Conservation (phyloP, 2,113 vertebrate genomes). For the Chlamydotis undulata region DNA sequence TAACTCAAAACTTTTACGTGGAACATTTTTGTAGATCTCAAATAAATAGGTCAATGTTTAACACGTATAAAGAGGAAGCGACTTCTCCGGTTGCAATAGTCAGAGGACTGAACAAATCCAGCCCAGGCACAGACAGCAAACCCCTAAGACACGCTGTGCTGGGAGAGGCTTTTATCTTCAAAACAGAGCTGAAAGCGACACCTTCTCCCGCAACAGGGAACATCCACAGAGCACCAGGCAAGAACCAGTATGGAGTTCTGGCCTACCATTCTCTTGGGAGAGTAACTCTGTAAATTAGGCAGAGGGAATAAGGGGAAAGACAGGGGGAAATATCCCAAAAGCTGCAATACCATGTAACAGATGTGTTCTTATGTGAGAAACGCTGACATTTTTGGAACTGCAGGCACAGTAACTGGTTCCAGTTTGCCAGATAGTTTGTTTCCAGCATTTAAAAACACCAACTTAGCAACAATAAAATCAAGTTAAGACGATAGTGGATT, state of each 20-base stretch:
- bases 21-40: neutral
- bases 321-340: neutral
- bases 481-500: neutral
- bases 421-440: neutral
- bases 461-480: neutral
- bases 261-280: neutral
- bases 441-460: neutral
- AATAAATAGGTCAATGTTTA: slow-evolving; percentile 56
- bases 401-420: neutral
- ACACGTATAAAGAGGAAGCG: neutral
- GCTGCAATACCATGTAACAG: neutral
- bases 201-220: neutral
- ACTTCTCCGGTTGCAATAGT: neutral
- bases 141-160: neutral
- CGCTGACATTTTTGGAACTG: neutral
- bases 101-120: neutral
- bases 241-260: neutral
- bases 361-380: neutral
- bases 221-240: neutral
- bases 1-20: neutral
- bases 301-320: neutral
- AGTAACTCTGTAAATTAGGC: neutral
- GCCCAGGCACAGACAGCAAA: neutral
- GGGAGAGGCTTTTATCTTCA: neutral
- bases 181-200: neutral